Base-by-base conservation (phyloP, 1,140 invertebrate species). In the Argopecten irradians region DNA sequence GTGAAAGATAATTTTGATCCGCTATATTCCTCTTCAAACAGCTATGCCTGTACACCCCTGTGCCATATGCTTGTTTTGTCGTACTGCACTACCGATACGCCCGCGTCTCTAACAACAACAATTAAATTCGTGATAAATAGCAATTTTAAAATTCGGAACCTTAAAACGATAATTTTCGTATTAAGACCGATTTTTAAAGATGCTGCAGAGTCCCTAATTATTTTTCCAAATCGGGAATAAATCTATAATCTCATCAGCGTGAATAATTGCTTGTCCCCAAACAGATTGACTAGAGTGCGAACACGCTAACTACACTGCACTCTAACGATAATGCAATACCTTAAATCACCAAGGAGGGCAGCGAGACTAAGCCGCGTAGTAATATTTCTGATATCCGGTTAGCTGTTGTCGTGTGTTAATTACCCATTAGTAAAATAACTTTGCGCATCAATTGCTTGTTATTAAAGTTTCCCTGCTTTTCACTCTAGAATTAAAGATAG, bases 181-280 rank as follows among this genome's bases (percentile, higher is more conserved):
- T 71, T 71, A 71, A 71, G 22, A 28, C 1, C 1, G 8, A 28
- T 71, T 71, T 71, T 71, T 39, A 7, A 71, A 71, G 22, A 71
- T 7, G 28, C 55, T 71, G 55, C 55, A 28, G 55, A 28, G 55
- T 71, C 1, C 55, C 55, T 28, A 71, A 28, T 71, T 28, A 0
- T 71, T 71, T 71, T 71, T 71, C 55, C 55, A 71, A 71, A 71
- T 71, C 55, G 55, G 55, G 22, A 71, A 71, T 71, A 71, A 71
- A 71, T 71, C 55, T n/a, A 71, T 71, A 71, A 71, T 11, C 55
- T 28, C 55, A 71, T 71, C 22, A 3, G 16, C n/a, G 28, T 71
- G 55, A 71, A 71, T 71, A 71, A 71, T 71, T 71, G n/a, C 55
- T 71, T 11, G 55, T 5, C 55, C 55, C 28, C 55, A 0, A 71